phyloP scores from a whole-genome alignment of 2,888 invertebrate species.

The Proisotoma minuta region DNA sequence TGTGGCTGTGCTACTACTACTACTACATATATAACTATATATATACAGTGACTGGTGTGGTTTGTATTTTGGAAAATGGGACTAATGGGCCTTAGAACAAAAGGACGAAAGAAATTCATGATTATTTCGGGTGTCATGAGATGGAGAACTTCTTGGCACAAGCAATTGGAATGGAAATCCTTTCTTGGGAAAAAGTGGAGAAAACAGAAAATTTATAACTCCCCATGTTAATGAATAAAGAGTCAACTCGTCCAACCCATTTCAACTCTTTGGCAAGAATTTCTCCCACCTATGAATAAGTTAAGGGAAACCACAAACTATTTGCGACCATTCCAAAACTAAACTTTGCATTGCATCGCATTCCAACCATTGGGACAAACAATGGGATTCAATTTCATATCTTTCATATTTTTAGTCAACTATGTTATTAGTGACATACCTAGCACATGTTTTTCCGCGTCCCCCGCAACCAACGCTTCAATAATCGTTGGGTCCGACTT shows the following conservation, averaged over 20 bases:
- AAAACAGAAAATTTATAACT: slow-evolving; percentile 37
- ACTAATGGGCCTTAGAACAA: not conserved
- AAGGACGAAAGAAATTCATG: slow-evolving; percentile 16
- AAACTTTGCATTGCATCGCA: too few species aligned
- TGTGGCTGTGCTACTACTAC: too few species aligned
- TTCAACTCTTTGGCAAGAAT: not conserved
- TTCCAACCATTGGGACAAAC: too few species aligned
- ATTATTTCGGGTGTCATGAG: slow-evolving; percentile 18
- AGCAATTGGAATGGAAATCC: slow-evolving; percentile 2
- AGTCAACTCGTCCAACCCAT: slow-evolving; percentile 18
- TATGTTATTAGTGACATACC: slow-evolving; percentile 38
- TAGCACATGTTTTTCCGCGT: slow-evolving; percentile 46
- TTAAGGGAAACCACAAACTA: too few species aligned
- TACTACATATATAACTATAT: too few species aligned
- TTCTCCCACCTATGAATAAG: not conserved
- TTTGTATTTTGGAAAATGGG: not conserved
- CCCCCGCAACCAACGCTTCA: slow-evolving; percentile 61
- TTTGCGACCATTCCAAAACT: too few species aligned
- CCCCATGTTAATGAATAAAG: slow-evolving; percentile 41
- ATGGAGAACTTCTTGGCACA: not conserved
- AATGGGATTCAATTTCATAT: too few species aligned
- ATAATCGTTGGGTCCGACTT: slow-evolving; percentile 76
- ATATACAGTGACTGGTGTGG: too few species aligned
- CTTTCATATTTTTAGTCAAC: too few species aligned
- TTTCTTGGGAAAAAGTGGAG: slow-evolving; percentile 14